Base-by-base conservation (phyloP, 2,797 vertebrate genomes). In the Masticophis lateralis region DNA sequence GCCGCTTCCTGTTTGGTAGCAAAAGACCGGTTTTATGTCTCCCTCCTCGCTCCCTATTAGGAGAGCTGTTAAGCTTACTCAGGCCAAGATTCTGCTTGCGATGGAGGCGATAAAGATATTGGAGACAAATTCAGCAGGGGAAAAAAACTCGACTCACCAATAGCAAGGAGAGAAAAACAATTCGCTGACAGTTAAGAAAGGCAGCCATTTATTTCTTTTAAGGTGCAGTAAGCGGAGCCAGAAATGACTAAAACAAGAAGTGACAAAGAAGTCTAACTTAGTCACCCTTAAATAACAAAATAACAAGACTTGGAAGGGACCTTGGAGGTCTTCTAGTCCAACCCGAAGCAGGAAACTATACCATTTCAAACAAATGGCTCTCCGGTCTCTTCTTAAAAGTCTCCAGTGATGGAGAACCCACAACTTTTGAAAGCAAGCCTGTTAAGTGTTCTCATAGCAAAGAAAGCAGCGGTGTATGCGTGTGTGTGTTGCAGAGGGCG, bases 1-100 rank as follows among this genome's bases (percentile, higher is more conserved):
- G 96, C 94, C 0, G 86, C 93, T 97, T 97, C 95, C 96, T 97
- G 96, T 95, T 83, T 20, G 94, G n/a, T 95, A 97, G 95, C 97
- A 95, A 96, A 97, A 96, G 96, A 51, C 92, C 94, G 92, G 95
- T 96, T 97, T 97, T 86, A 95, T 95, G 93, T 1, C 53, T 90
- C 63, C 27, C 32, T 56, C 13, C 14, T n/a, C 32, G 22, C 27
- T 25, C 28, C 56, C 94, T 96, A 94, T 95, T 93, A 61, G n/a
- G 97, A 95, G 95, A 92, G 93, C 93, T 93, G 94, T 91, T 93
- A 91, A 94, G 95, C 89, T 79, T 95, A 88, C 86, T 83, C 93
- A 94, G 51, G 55, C 79, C 94, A 97, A 95, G 94, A 96, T 57
- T 51, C 83, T 25, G 18, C 95, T 96, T 94, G 92, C 0, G 94